Evolutionary conservation across 2,888 invertebrate species (phyloP).

Genomic region (Arge pagana): DNA sequence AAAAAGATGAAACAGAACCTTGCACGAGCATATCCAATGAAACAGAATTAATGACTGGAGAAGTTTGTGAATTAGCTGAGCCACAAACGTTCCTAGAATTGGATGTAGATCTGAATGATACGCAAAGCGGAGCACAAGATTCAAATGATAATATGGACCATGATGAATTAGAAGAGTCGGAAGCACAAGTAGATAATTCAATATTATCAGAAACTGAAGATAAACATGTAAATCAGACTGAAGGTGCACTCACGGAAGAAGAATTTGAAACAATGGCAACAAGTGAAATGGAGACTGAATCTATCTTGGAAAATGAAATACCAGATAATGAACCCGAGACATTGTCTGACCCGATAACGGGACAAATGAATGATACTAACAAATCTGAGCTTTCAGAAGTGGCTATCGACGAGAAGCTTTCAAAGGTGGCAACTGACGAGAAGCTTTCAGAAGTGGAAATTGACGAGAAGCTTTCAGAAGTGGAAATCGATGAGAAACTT

Average conservation of each 20-base stretch:
- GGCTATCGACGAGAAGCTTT: background rate
- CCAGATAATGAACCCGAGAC: no score
- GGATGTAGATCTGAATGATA: slow-evolving; percentile 30
- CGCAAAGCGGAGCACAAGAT: slow-evolving; percentile 7
- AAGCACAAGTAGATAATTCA: background rate
- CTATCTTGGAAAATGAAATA: background rate
- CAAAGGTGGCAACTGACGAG: background rate
- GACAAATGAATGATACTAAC: background rate
- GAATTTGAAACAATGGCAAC: background rate
- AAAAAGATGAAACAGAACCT: background rate
- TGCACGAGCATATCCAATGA: background rate
- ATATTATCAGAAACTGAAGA: background rate
- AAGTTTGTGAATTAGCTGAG: slow-evolving; percentile 36
- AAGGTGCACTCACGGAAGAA: slow-evolving; percentile 8
- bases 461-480: no score
- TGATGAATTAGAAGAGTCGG: background rate
- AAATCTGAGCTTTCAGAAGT: background rate
- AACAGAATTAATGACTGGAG: slow-evolving; percentile 30
- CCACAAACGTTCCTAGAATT: slow-evolving; percentile 7
- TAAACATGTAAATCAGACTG: background rate
- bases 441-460: slow-evolving; percentile 1
- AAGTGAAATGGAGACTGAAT: slow-evolving; percentile 1
- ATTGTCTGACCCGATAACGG: background rate
- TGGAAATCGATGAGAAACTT: no score
- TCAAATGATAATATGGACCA: background rate